Base-by-base conservation (phyloP, 2,797 vertebrate genomes). In the Phyllotis vaccarum region DNA sequence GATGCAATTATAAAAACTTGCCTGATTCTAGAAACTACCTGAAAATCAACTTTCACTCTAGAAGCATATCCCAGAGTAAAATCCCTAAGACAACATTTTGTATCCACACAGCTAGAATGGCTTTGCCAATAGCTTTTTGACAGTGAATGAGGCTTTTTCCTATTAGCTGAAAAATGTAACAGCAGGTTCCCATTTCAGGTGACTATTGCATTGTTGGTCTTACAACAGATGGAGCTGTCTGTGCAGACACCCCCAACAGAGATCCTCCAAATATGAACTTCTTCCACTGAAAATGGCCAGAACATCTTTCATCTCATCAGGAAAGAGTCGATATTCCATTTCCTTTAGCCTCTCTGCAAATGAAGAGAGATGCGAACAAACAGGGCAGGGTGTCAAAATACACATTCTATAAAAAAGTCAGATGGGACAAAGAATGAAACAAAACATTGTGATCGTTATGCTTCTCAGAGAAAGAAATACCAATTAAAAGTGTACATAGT, bases 281-380 rank as follows among this genome's bases (percentile, higher is more conserved):
- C 40, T 91, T 76, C n/a, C 8, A 58, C 16, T 82, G 79, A 86
- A 86, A 93, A 66, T 75, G 54, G n/a, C 56, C 58, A 74, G 78
- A 68, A 19, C 54, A 62, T 70, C 31, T 11, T 92, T 78, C 6
- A 89, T 37, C 64, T 3, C 82, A 79, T 22, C 34, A 80, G 79
- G 4, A 0, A 0, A 72, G 52, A 97, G 86, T 89, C 95, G 94
- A 75, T 96, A 93, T 70, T 95, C 85, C 60, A 89, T 60, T 97
- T 91, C 85, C 29, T 6, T 64, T 62, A 91, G 10, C 62, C 27
- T 78, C 46, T 24, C 6, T 13, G 9, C 0, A 90, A 66, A 46
- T 56, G 24, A 58, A 90, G 40, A 81, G 37, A 40, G 3, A 54
- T 43, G 24, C 34, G 49, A 92, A 62, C 11, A 93, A 76, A 79